Evolutionary conservation across 2,113 vertebrate species (phyloP).

Genomic region (Ciconia stormi): DNA sequence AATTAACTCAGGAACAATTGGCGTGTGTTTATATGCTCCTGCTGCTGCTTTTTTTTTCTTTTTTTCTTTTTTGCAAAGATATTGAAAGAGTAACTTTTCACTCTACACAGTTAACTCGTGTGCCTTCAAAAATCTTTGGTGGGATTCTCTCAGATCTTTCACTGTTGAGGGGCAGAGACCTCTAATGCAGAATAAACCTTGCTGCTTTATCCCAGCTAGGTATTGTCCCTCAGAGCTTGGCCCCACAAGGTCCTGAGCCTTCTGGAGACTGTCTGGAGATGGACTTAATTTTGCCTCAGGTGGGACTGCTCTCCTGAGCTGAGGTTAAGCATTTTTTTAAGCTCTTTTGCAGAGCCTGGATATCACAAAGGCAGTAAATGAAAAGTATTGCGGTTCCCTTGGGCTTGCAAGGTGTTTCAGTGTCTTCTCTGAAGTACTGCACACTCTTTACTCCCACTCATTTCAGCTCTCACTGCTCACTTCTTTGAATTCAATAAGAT

Average conservation of each 20-base stretch:
- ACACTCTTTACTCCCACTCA: neutral
- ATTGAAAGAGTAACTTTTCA: neutral
- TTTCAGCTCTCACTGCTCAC: neutral
- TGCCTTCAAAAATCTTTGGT: neutral
- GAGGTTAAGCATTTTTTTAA: neutral
- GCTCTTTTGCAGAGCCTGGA: neutral
- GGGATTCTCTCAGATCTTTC: neutral
- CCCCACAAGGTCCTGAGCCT: neutral
- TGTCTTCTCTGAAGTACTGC: neutral
- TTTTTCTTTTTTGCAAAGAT: neutral
- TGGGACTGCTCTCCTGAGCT: neutral
- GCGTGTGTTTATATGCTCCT: neutral
- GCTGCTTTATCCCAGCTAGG: neutral
- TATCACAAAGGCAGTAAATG: neutral
- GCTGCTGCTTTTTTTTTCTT: neutral
- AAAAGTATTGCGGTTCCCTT: neutral
- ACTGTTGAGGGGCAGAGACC: neutral
- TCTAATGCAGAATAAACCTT: neutral
- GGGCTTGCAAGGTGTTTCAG: neutral
- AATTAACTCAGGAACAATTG: neutral
- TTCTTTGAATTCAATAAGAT: neutral
- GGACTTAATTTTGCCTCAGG: neutral
- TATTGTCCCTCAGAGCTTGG: neutral
- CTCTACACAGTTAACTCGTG: neutral
- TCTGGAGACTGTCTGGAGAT: neutral